phyloP scores from a whole-genome alignment of 2,888 invertebrate species.

The Drosophila mulleri region DNA sequence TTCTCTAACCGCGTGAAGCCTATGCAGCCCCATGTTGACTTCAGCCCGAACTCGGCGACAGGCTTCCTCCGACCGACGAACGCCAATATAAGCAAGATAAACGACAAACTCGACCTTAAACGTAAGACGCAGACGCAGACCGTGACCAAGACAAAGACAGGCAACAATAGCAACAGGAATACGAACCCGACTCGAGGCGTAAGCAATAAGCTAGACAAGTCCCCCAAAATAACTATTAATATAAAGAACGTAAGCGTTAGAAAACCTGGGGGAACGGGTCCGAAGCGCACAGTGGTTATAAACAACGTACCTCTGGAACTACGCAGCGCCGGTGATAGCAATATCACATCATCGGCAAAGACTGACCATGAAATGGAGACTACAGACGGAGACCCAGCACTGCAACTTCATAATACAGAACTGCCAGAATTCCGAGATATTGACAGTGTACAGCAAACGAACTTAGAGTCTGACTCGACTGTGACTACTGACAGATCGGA shows the following conservation, averaged over 20 bases:
- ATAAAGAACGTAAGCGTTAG: constrained; percentile 59
- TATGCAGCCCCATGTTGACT: constrained; percentile 64
- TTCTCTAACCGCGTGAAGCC: constrained; percentile 73
- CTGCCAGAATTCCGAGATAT: constrained; percentile 13
- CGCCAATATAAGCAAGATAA: constrained; percentile 84
- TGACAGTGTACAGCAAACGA: not conserved
- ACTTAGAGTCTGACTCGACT: not conserved
- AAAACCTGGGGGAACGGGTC: constrained; percentile 55
- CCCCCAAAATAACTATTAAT: constrained; percentile 59
- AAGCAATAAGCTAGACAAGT: constrained; percentile 82
- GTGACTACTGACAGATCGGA: not conserved
- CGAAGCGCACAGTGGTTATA: constrained; percentile 80
- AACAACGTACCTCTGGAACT: constrained; percentile 83
- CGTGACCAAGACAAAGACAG: constrained; percentile 36
- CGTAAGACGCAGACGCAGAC: constrained; percentile 80
- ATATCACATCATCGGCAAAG: constrained; percentile 18
- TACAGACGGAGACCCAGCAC: not conserved
- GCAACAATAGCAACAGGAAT: constrained; percentile 36
- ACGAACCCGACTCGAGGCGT: constrained; percentile 81
- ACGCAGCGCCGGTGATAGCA: constrained; percentile 61
- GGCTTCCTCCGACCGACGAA: constrained; percentile 75
- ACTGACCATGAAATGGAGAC: constrained; percentile 4
- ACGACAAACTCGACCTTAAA: constrained; percentile 87
- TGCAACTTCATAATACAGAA: constrained; percentile 11
- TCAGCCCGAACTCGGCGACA: constrained; percentile 69